Conservation (phyloP, 1,140 invertebrate species). For the Drosophila leontia region DNA sequence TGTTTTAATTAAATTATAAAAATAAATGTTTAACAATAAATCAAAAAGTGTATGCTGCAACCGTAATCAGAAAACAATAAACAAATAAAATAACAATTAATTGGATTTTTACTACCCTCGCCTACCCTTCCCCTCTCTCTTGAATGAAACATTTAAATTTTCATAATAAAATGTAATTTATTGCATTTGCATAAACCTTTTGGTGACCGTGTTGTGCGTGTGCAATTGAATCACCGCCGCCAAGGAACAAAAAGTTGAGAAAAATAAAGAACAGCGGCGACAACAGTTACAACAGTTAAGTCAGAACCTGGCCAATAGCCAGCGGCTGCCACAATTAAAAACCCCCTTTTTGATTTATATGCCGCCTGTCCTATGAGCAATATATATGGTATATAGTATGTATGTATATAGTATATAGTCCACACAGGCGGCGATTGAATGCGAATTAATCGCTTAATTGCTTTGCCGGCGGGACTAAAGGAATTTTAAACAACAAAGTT, state of each 20-base stretch:
- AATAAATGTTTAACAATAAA: slow-evolving; percentile 56
- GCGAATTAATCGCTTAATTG: slow-evolving; percentile 72
- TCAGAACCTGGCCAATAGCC: slow-evolving; percentile 60
- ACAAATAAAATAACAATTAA: slow-evolving; percentile 84
- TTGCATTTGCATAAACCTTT: slow-evolving; percentile 79
- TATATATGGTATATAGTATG: background rate
- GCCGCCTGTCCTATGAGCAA: slow-evolving; percentile 21
- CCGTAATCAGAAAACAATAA: slow-evolving; percentile 80
- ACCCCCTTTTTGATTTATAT: slow-evolving; percentile 74
- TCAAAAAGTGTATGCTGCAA: slow-evolving; percentile 37
- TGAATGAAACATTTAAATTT: slow-evolving; percentile 60
- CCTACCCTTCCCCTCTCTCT: background rate
- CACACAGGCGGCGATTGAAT: slow-evolving; percentile 26
- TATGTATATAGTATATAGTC: background rate
- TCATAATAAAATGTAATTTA: slow-evolving; percentile 82
- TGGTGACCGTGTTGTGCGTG: slow-evolving; percentile 21
- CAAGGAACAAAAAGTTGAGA: slow-evolving; percentile 44
- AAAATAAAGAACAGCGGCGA: slow-evolving; percentile 28
- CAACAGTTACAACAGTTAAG: slow-evolving; percentile 31
- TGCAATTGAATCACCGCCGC: slow-evolving; percentile 65
- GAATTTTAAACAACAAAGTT: slow-evolving; percentile 35
- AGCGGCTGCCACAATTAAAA: slow-evolving; percentile 64
- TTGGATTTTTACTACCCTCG: slow-evolving; percentile 66
- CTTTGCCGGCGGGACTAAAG: slow-evolving; percentile 28
- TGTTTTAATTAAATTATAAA: slow-evolving; percentile 72